These are phyloP conservation scores for Alethe castanea DNA, from an alignment of 2,113 vertebrate species.

Conservation along the genomic window DNA sequence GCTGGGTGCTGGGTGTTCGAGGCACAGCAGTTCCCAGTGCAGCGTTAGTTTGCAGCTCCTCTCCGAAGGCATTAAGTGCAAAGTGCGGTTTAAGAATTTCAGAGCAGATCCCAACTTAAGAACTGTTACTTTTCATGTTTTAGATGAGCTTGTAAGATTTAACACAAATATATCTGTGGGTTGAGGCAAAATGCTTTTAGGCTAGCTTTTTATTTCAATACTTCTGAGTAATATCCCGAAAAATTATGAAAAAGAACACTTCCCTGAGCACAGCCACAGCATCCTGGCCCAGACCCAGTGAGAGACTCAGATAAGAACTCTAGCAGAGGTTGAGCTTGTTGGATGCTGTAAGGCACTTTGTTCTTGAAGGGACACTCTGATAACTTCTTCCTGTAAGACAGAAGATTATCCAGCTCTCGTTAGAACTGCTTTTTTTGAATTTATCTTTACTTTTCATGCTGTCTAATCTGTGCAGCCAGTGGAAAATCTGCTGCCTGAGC, in stretches of 20 bases:
- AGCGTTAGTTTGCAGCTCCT: neutral
- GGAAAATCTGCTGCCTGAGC: neutral
- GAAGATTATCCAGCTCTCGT: neutral
- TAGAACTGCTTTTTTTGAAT: neutral
- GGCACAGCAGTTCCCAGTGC: fast-evolving
- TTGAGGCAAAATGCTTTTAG: neutral
- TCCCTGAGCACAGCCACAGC: fast-evolving
- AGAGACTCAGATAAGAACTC: fast-evolving
- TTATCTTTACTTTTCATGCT: neutral
- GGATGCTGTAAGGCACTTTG: neutral
- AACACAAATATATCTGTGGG: neutral
- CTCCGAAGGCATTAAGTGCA: fast-evolving
- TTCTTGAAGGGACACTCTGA: neutral
- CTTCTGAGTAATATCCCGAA: neutral
- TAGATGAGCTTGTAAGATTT: neutral
- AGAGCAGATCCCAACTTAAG: neutral
- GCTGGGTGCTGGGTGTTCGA: neutral
- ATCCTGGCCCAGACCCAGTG: fast-evolving
- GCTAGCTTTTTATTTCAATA: fast-evolving
- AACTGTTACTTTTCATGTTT: neutral
- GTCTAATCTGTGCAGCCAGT: neutral
- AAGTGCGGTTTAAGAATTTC: fast-evolving
- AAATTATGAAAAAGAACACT: neutral
- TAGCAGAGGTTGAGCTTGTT: neutral
- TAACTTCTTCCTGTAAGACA: neutral